Base-by-base conservation (phyloP, 2,888 invertebrate genomes). In the Aphrophora alni region DNA sequence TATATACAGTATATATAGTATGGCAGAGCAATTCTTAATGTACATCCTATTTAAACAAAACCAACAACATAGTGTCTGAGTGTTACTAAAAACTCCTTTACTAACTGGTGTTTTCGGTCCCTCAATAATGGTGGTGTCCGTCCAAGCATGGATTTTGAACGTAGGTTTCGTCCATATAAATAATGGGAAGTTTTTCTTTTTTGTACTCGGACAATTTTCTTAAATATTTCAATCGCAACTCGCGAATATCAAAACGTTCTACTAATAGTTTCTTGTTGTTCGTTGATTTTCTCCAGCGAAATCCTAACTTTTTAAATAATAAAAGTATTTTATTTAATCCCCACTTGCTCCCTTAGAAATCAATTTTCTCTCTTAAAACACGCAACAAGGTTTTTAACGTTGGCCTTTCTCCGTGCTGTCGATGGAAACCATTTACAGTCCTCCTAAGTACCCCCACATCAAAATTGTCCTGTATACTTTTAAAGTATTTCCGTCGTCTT, bases 91-190 rank as follows among this genome's bases (percentile, higher is more conserved):
- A n/a, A n/a, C n/a, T n/a, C n/a, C n/a, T n/a, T n/a, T n/a, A n/a
- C n/a, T n/a, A n/a, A n/a, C n/a, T n/a, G n/a, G n/a, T n/a, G n/a
- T n/a, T n/a, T n/a, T n/a, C n/a, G n/a, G n/a, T n/a, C n/a, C n/a
- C n/a, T n/a, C n/a, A n/a, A n/a, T n/a, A n/a, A n/a, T n/a, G n/a
- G n/a, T n/a, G n/a, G n/a, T n/a, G 33, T 33, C 33, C 3, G 33
- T 33, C 33, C 33, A 33, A 33, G 5, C 33, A 59, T 7, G 77
- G 4, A 27, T 8, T 10, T 10, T 77, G 77, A 27, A 77, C 38
- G 28, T 77, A 77, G 24, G 68, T 76, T 77, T 77, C 69, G n/a
- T 77, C 68, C 33, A 69, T 69, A n/a, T 77, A 77, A n/a, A 70
- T 70, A 4, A 77, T 77, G 4, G 77, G 77, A 17, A 12, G 26